phyloP scores from a whole-genome alignment of 1,140 invertebrate genomes.

The Eumeta japonica region DNA sequence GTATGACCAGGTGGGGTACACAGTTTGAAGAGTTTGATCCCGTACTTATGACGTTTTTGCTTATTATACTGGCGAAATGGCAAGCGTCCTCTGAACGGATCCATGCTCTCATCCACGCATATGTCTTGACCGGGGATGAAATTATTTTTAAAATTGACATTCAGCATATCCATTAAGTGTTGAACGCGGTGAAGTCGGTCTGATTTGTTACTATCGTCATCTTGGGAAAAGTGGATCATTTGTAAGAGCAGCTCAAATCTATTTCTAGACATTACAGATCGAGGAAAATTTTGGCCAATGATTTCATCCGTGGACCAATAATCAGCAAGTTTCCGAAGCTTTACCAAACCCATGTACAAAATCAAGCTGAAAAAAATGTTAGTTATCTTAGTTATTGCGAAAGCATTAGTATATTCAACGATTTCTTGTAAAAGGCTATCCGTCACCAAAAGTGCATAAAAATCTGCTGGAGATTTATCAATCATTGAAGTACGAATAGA shows the following conservation, averaged over 20 bases:
- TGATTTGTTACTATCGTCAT: constrained; percentile 15
- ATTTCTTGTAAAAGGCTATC: constrained; percentile 12
- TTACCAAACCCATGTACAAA: constrained; percentile 19
- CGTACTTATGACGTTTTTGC: constrained; percentile 37
- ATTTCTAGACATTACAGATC: constrained; percentile 15
- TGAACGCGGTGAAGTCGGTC: constrained; percentile 12
- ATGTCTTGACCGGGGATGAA: constrained; percentile 26
- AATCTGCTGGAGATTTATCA: constrained; percentile 2
- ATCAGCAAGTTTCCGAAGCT: constrained; percentile 16
- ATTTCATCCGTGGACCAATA: constrained; percentile 17
- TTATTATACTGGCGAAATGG: constrained; percentile 35
- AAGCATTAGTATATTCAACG: constrained; percentile 12
- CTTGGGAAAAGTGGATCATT: constrained; percentile 19
- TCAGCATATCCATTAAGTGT: constrained; percentile 15
- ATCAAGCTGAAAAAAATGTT: constrained; percentile 16
- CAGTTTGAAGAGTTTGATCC: constrained; percentile 38
- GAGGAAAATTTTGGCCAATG: constrained; percentile 15
- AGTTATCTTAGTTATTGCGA: constrained; percentile 7
- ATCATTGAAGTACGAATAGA: not conserved
- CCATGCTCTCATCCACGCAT: constrained; percentile 24
- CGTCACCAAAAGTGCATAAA: constrained; percentile 2
- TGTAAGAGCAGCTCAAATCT: constrained; percentile 18
- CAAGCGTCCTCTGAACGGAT: constrained; percentile 34
- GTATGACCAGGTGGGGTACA: constrained; percentile 31
- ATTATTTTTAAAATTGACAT: constrained; percentile 26